Evolutionary conservation across 1,140 invertebrate species (phyloP).

Genomic region (Drosophila sproati): DNA sequence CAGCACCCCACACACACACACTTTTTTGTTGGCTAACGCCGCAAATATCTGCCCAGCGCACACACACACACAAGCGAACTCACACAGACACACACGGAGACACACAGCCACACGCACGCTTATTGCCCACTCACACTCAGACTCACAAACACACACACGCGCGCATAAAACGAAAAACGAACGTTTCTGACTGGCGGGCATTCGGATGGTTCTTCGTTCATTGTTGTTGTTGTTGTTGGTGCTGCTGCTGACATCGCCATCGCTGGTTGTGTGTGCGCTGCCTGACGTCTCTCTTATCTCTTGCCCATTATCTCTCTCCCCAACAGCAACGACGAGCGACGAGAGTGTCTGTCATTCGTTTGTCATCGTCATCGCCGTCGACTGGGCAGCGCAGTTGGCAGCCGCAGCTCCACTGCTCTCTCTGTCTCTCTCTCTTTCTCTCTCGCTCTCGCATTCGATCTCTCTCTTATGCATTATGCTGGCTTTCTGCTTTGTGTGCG

Average conservation of each 20-base stretch:
- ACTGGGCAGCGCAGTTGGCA: conserved; percentile 44
- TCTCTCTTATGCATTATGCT: conserved; percentile 28
- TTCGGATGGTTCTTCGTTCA: conserved; percentile 37
- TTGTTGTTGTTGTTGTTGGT: conserved; percentile 42
- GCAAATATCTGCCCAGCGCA: conserved; percentile 34
- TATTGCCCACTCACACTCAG: conserved; percentile 29
- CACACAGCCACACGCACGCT: conserved; percentile 22
- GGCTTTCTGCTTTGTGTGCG: conserved; percentile 32
- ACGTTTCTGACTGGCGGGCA: conserved; percentile 83
- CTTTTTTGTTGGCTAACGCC: conserved; percentile 10
- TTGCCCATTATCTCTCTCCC: conserved; percentile 78
- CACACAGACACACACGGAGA: conserved; percentile 1
- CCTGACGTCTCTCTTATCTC: conserved; percentile 79
- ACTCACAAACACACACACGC: conserved; percentile 54
- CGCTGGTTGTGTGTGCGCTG: conserved; percentile 41
- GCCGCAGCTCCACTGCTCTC: conserved; percentile 38
- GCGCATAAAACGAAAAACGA: conserved; percentile 69
- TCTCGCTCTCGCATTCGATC: conserved; percentile 22
- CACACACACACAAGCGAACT: conserved; percentile 9
- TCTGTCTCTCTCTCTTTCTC: conserved; percentile 33
- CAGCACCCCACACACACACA: conserved; percentile 2
- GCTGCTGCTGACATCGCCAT: conserved; percentile 51
- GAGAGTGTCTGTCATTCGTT: conserved; percentile 83
- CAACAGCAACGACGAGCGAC: conserved; percentile 30
- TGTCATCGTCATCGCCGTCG: conserved; percentile 68